Evolutionary conservation across 2,113 vertebrate genomes (phyloP), one percentile per base, ranked within the genome.

Genomic region (Rissa tridactyla): DNA sequence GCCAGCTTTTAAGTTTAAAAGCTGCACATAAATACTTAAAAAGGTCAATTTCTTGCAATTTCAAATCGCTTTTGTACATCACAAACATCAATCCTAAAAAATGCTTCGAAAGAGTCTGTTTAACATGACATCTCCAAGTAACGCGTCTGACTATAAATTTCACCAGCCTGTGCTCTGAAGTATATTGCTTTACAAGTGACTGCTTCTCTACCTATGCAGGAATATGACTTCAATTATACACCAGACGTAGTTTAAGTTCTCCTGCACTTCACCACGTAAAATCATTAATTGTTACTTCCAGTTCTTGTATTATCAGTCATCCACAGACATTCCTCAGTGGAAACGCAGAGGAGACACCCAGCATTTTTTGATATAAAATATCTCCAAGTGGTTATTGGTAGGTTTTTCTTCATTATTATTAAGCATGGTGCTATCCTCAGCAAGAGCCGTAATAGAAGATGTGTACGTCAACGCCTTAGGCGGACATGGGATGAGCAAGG

Each of bases 41-140:
- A 96, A 84, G 38, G 57, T 87, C 76, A 91, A 75, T 69, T 93
- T 90, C 34, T 86, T 93, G 30, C 44, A n/a, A 91, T 96, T 94
- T 88, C 62, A 89, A 90, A 91, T 88, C 34, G 3, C 42, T 91
- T 95, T 82, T 86, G 89, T 81, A 85, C 44, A 86, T 46, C 79
- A 88, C 19, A 92, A 93, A 87, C 90, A 89, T 96, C 90, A 97
- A 79, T 88, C 21, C 64, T 84, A 69, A 38, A 80, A 97, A 94
- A 96, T n/a, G 69, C 62, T 64, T 91, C 23, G 5, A 92, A 92
- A 95, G 90, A 76, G 46, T 44, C 86, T 76, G 73, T 61, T 82
- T 85, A 82, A 89, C 46, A 34, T 36, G 70, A 70, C 65, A 79
- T 81, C 61, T 88, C 73, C 81, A 95, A 76, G 75, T 76, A 96